A percentile compares a stretch with the other conserved stretches of the same genome.
Conservation (phyloP, 2,888 invertebrate species). For the Cosmia pyralina region DNA sequence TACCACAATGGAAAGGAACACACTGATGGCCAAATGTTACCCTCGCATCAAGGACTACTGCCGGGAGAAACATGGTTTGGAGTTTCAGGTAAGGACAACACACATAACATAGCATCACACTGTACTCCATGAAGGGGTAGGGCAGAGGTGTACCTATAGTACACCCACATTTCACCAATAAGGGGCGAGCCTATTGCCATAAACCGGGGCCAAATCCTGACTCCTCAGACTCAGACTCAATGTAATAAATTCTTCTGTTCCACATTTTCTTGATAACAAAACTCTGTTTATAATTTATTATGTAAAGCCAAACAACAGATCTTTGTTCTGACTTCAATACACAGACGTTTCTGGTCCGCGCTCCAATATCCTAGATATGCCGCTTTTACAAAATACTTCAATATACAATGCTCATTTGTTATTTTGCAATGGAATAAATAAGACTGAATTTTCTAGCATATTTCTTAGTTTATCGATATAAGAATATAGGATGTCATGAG, state of each 20-base stretch:
- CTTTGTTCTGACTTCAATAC: constrained; percentile 28
- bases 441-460: neutral
- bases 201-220: no score
- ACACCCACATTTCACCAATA: no score
- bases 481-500: neutral
- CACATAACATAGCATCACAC: no score
- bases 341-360: constrained; percentile 38
- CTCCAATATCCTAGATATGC: constrained; percentile 37
- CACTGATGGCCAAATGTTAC: constrained; percentile 99
- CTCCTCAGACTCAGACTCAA: no score
- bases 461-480: neutral
- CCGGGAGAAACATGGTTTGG: constrained; percentile 98
- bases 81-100: constrained; percentile 95
- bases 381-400: constrained; percentile 6
- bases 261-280: neutral
- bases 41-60: constrained; percentile 99
- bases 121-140: no score
- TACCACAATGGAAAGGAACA: constrained; percentile 99
- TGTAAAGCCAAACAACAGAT: constrained; percentile 16
- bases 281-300: constrained; percentile 21
- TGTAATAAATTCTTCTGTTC: no score
- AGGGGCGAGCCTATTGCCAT: no score
- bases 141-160: no score
- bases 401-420: constrained; percentile 6
- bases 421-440: constrained; percentile 3